phyloP scores from a whole-genome alignment of 2,113 vertebrate genomes.

The Athene noctua region DNA sequence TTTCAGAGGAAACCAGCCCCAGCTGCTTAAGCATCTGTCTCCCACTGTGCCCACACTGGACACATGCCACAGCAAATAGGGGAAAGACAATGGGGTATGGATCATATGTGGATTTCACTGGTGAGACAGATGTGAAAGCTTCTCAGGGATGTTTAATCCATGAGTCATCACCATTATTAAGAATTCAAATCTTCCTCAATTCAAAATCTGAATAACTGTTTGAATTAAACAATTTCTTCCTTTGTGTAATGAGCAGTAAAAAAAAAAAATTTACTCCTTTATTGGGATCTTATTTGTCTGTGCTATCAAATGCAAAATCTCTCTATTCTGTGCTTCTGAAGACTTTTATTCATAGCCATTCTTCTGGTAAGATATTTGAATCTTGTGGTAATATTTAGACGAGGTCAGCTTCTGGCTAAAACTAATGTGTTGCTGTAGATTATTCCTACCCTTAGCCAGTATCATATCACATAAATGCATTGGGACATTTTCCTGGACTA shows the following conservation, averaged over 20 bases:
- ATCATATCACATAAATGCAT: conserved; percentile 22
- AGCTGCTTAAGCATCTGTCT: neutral
- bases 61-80: neutral
- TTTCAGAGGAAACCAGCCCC: neutral
- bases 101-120: neutral
- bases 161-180: neutral
- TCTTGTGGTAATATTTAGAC: neutral
- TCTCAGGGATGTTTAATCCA: neutral
- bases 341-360: neutral
- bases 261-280: neutral
- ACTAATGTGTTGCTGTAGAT: neutral
- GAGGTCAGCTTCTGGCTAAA: neutral
- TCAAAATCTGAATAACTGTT: neutral
- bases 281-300: neutral
- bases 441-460: conserved; percentile 3
- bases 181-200: neutral
- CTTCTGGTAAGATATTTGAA: neutral
- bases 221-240: neutral
- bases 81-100: neutral
- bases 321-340: neutral
- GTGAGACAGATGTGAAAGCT: neutral
- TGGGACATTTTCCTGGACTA: conserved; percentile 51
- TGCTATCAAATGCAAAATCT: neutral
- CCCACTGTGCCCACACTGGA: neutral
- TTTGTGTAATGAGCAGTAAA: neutral